Evolutionary conservation across 2,113 vertebrate species (phyloP).

Genomic region (Colossoma macropomum): DNA sequence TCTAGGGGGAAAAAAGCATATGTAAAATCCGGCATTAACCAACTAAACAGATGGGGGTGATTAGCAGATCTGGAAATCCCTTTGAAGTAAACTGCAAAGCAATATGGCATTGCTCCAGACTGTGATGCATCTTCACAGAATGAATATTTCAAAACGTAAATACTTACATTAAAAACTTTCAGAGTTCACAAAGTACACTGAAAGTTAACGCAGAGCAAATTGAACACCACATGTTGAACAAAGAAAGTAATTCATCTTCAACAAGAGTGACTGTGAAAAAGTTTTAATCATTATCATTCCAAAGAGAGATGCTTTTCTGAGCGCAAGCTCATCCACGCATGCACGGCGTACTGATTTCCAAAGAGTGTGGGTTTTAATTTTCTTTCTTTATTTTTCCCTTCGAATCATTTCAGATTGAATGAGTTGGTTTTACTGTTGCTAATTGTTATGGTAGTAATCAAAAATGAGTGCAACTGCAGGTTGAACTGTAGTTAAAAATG

Average conservation of each 20-base stretch:
- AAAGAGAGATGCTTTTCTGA: neutral
- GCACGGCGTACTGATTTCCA: neutral
- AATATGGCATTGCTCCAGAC: neutral
- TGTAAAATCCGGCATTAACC: neutral
- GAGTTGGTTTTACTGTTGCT: neutral
- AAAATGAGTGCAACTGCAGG: neutral
- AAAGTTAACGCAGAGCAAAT: neutral
- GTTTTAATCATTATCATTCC: neutral
- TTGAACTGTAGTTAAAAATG: neutral
- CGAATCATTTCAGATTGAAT: neutral
- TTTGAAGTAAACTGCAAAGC: constrained; percentile 19
- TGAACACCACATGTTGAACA: neutral
- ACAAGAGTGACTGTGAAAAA: neutral
- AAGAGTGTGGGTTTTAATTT: neutral
- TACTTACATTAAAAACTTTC: neutral
- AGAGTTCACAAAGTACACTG: neutral
- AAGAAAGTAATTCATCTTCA: neutral
- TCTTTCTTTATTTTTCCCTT: neutral
- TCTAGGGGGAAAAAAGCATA: neutral
- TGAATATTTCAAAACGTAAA: neutral
- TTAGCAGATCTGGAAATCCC: constrained; percentile 6
- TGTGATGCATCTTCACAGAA: neutral
- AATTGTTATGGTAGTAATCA: no score
- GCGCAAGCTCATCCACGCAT: neutral
- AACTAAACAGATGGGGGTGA: neutral